Evolutionary conservation across 2,888 invertebrate genomes (phyloP), one percentile per base, ranked within the genome.

Genomic region (Thera britannica): DNA sequence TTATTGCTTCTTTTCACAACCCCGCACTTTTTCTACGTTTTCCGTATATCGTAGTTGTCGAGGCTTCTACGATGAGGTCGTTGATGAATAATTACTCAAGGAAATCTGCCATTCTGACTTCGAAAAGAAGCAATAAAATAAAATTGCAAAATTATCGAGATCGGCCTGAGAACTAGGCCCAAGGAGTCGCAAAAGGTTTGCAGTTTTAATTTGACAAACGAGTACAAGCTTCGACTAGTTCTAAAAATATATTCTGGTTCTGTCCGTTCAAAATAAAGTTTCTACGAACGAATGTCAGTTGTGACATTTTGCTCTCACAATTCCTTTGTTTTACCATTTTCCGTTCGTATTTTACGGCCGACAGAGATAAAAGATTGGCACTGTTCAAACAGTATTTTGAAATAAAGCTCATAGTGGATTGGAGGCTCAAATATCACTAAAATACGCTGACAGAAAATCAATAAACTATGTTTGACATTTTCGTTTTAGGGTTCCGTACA

Each of bases 251-350:
- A 46, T 44, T 60, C 49, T 3, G n/a, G 36, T 55, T 64, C 65
- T 41, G 55, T n/a, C 46, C 49, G 57, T 34, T n/a, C 58, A 57
- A 62, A 66, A 63, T 60, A 66, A 62, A 41, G 34, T 59, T 56
- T 35, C 44, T 12, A 23, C 60, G 60, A 60, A n/a, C 23, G 52
- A 49, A 63, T 46, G 46, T 52, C 57, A 60, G 56, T 57, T 56
- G 51, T 69, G 61, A 58, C 66, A 64, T 66, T 55, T 56, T 44
- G n/a, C 63, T 41, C 41, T 11, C 52, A 44, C 58, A 54, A 49
- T 55, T 63, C 61, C 55, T 64, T 70, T 70, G 63, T 70, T 66
- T 48, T 11, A 12, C 46, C 36, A 56, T 66, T 69, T 23, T 65
- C 38, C 60, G 49, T 48, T 55, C 57, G 54, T 51, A 41, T 61